A percentile compares a stretch with the other conserved stretches of the same genome.
These are phyloP conservation scores for Drosophila willistoni DNA, from an alignment of 1,140 invertebrate species.

Conservation along the genomic window DNA sequence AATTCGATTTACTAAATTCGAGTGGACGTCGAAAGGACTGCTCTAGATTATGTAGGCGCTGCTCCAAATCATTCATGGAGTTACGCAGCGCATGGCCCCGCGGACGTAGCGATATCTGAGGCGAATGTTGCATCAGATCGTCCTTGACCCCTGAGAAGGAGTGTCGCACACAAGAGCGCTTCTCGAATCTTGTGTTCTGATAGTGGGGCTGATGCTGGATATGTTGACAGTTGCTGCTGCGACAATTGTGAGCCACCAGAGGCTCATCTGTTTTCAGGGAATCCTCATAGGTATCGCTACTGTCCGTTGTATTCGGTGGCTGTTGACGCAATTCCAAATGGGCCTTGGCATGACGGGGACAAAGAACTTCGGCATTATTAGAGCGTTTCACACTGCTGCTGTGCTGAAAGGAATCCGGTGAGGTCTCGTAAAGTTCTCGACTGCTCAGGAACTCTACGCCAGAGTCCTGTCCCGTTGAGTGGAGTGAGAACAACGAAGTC, in stretches of 20 bases:
- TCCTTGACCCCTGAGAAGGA: constrained; percentile 82
- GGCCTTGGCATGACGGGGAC: constrained; percentile 73
- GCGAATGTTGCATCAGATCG: constrained; percentile 78
- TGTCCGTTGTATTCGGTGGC: constrained; percentile 55
- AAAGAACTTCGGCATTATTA: constrained; percentile 61
- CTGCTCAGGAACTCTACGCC: constrained; percentile 86
- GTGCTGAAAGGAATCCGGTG: constrained; percentile 86
- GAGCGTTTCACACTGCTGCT: constrained; percentile 56
- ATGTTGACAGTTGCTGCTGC: constrained; percentile 86
- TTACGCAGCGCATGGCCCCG: constrained; percentile 76
- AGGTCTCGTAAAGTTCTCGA: constrained; percentile 86
- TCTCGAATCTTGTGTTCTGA: constrained; percentile 79
- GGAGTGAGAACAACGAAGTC: constrained; percentile 89
- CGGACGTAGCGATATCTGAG: constrained; percentile 71
- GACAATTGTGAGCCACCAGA: constrained; percentile 69
- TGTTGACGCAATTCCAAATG: constrained; percentile 67
- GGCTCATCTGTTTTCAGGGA: constrained; percentile 85
- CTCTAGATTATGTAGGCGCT: constrained; percentile 78
- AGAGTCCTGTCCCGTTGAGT: constrained; percentile 91
- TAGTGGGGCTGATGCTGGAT: constrained; percentile 53
- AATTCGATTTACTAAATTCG: constrained; percentile 76
- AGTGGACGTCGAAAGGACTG: constrained; percentile 78
- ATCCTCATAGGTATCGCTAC: constrained; percentile 87
- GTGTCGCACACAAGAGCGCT: constrained; percentile 74
- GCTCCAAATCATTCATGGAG: constrained; percentile 81